These are phyloP conservation scores for Chaunax sp. DNA, from an alignment of 2,797 vertebrate genomes.

Conservation along the genomic window DNA sequence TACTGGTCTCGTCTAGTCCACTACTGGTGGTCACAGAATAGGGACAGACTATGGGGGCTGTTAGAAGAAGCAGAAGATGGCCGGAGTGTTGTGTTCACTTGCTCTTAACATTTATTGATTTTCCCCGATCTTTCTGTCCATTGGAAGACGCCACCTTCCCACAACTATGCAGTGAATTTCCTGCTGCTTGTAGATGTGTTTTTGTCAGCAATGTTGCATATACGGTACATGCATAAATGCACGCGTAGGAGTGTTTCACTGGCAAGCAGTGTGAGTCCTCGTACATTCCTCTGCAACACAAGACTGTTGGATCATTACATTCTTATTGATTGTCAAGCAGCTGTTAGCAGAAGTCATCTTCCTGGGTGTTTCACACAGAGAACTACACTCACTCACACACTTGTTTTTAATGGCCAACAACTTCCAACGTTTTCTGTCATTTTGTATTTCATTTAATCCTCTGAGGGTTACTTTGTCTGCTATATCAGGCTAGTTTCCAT, in stretches of 20 bases:
- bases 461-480: neutral
- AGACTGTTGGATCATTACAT: constrained; percentile 33
- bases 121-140: neutral
- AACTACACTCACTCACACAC: too few species aligned
- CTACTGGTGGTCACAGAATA: constrained; percentile 2
- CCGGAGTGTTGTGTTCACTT: constrained; percentile 24
- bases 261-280: constrained; percentile 11
- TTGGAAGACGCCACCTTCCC: constrained; percentile 38
- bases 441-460: neutral
- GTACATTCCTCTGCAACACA: constrained; percentile 28
- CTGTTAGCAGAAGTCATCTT: constrained; percentile 19
- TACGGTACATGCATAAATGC: neutral
- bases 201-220: constrained; percentile 46
- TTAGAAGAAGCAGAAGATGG: constrained; percentile 10
- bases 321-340: constrained; percentile 36
- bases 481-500: constrained; percentile 1
- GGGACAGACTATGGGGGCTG: neutral
- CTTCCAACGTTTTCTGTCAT: neutral
- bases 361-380: constrained; percentile 10
- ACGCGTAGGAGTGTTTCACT: constrained; percentile 19
- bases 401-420: neutral
- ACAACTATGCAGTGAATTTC: constrained; percentile 13
- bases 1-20: too few species aligned
- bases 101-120: constrained; percentile 57
- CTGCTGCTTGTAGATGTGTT: constrained; percentile 33